These are phyloP conservation scores for Micrasema minimum DNA, from an alignment of 1,140 invertebrate genomes.

Conservation along the genomic window DNA sequence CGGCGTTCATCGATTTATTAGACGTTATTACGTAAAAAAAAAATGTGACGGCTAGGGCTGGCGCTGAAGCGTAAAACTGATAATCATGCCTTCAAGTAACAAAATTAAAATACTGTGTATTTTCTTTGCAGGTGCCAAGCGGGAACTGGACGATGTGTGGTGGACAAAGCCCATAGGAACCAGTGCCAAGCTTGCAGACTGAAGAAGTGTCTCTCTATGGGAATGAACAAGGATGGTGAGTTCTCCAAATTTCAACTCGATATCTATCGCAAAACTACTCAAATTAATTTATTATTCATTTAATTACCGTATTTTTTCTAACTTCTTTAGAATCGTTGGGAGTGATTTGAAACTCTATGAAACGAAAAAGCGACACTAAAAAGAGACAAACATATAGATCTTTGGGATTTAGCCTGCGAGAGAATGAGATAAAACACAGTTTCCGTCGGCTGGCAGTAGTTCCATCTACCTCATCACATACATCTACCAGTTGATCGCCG, in stretches of 20 bases:
- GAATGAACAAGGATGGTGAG: conserved; percentile 99
- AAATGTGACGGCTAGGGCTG: not conserved
- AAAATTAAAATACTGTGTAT: not conserved
- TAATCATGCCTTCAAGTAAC: not conserved
- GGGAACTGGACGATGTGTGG: conserved; percentile 93
- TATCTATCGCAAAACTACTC: not conserved
- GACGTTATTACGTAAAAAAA: too few relatives aligned
- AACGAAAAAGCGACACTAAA: too few relatives aligned
- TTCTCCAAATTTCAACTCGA: not conserved
- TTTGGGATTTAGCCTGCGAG: too few relatives aligned
- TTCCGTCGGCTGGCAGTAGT: not conserved
- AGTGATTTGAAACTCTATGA: too few relatives aligned
- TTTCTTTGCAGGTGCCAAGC: conserved; percentile 89
- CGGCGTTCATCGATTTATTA: too few relatives aligned
- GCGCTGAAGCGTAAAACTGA: not conserved
- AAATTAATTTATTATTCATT: not conserved
- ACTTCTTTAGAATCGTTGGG: not conserved
- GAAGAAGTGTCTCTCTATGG: conserved; percentile 98
- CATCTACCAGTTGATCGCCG: too few relatives aligned
- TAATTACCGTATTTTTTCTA: not conserved
- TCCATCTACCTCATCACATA: not conserved
- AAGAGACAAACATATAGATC: too few relatives aligned
- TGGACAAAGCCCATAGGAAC: conserved; percentile 98
- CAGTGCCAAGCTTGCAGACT: conserved; percentile 98
- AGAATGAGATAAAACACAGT: too few relatives aligned